These are phyloP conservation scores for Neodiprion pinetum DNA, from an alignment of 1,140 invertebrate species.

Conservation along the genomic window DNA sequence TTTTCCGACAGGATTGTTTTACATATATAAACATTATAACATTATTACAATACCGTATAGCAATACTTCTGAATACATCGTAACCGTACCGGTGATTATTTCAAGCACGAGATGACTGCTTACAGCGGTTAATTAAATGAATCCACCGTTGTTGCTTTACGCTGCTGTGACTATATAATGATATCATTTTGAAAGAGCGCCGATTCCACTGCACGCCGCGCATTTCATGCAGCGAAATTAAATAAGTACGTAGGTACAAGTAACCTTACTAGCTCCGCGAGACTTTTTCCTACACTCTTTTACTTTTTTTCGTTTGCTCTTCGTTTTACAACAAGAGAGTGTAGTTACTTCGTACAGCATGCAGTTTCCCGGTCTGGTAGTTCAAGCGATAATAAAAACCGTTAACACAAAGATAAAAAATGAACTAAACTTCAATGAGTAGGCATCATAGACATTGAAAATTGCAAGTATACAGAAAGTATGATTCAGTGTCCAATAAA, in stretches of 20 bases:
- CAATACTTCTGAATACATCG: slow-evolving; percentile 1
- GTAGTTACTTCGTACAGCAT: neutral
- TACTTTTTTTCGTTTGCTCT: neutral
- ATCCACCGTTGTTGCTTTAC: slow-evolving; percentile 7
- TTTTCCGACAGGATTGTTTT: neutral
- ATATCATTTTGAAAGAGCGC: neutral
- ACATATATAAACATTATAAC: neutral
- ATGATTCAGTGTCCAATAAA: too few relatives aligned
- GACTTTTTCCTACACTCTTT: neutral
- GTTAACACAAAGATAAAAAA: neutral
- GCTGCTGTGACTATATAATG: neutral
- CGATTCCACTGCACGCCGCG: neutral
- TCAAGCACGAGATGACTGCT: slow-evolving; percentile 39
- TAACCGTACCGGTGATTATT: slow-evolving; percentile 52
- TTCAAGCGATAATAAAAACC: neutral
- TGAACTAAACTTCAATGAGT: neutral
- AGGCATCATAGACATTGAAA: too few relatives aligned
- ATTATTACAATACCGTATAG: neutral
- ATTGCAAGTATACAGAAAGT: too few relatives aligned
- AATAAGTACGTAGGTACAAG: neutral
- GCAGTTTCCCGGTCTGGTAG: neutral
- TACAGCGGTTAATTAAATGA: slow-evolving; percentile 26
- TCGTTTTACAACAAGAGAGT: too few relatives aligned
- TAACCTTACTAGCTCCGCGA: neutral
- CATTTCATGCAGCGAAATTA: too few relatives aligned